Evolutionary conservation across 2,113 vertebrate species (phyloP).

Genomic region (Mus spicilegus): DNA sequence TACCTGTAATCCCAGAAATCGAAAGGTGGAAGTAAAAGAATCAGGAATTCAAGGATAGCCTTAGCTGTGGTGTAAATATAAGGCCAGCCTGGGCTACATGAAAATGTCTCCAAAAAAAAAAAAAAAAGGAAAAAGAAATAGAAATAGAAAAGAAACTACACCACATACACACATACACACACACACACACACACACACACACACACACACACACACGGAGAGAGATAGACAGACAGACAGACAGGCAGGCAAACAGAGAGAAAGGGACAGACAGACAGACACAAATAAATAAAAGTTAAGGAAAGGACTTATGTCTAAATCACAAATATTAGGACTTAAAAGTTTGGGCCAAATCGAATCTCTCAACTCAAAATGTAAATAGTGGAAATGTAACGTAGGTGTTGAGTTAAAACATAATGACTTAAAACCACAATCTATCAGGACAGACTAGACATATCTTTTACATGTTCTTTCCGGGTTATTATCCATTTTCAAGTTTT

Average conservation of each 20-base stretch:
- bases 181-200: background rate
- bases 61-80: too few relatives aligned
- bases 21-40: too few relatives aligned
- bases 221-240: too few relatives aligned
- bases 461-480: background rate
- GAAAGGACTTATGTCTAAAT: background rate
- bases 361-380: slow-evolving; percentile 2
- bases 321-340: slow-evolving; percentile 35
- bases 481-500: background rate
- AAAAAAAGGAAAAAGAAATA: background rate
- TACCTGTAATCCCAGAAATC: too few relatives aligned
- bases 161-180: too few relatives aligned
- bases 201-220: background rate
- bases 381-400: background rate
- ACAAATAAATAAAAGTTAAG: background rate
- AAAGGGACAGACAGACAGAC: background rate
- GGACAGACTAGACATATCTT: background rate
- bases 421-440: background rate
- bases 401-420: slow-evolving; percentile 18
- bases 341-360: background rate
- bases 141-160: background rate
- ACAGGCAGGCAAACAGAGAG: too few relatives aligned
- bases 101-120: too few relatives aligned
- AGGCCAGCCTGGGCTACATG: too few relatives aligned
- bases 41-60: too few relatives aligned